Conservation (phyloP, 2,888 invertebrate genomes). For the Trichogramma evanescens region DNA sequence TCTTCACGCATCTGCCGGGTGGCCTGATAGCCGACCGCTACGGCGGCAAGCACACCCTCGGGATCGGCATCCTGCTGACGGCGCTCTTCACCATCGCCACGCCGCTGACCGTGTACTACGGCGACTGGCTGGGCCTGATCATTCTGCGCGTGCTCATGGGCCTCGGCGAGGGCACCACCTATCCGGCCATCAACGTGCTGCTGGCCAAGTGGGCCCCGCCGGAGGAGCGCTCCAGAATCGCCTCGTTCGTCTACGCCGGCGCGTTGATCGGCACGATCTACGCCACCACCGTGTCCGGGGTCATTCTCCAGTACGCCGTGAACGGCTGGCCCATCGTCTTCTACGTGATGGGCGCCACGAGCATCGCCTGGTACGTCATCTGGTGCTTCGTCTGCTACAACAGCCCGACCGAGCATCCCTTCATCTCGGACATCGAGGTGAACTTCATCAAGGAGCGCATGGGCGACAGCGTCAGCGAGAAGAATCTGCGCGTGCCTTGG, state of each 20-base stretch:
- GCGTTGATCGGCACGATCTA: slow-evolving; percentile 62
- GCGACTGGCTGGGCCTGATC: slow-evolving; percentile 70
- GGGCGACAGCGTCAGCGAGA: slow-evolving; percentile 33
- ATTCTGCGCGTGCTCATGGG: slow-evolving; percentile 42
- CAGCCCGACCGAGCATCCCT: slow-evolving; percentile 44
- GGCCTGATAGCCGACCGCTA: slow-evolving; percentile 73
- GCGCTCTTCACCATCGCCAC: slow-evolving; percentile 66
- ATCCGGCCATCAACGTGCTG: slow-evolving; percentile 75
- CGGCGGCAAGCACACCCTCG: slow-evolving; percentile 82
- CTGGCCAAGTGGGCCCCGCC: slow-evolving; percentile 76
- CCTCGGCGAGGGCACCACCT: slow-evolving; percentile 72
- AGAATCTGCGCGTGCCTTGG: slow-evolving; percentile 39
- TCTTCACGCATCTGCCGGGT: slow-evolving; percentile 75
- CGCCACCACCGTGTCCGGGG: slow-evolving; percentile 61
- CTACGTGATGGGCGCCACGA: slow-evolving; percentile 70
- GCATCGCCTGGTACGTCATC: slow-evolving; percentile 67
- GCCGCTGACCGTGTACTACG: slow-evolving; percentile 68
- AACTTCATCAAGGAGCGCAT: slow-evolving; percentile 39
- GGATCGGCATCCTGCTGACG: slow-evolving; percentile 74
- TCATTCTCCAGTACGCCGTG: slow-evolving; percentile 58
- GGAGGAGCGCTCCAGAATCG: slow-evolving; percentile 62
- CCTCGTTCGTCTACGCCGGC: slow-evolving; percentile 73
- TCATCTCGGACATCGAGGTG: slow-evolving; percentile 40
- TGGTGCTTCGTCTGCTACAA: slow-evolving; percentile 51
- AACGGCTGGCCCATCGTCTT: slow-evolving; percentile 70